Percentiles rank a stretch among this genome's conserved stretches.
Conservation (phyloP, 2,113 vertebrate genomes). For the Phainopepla nitens region DNA sequence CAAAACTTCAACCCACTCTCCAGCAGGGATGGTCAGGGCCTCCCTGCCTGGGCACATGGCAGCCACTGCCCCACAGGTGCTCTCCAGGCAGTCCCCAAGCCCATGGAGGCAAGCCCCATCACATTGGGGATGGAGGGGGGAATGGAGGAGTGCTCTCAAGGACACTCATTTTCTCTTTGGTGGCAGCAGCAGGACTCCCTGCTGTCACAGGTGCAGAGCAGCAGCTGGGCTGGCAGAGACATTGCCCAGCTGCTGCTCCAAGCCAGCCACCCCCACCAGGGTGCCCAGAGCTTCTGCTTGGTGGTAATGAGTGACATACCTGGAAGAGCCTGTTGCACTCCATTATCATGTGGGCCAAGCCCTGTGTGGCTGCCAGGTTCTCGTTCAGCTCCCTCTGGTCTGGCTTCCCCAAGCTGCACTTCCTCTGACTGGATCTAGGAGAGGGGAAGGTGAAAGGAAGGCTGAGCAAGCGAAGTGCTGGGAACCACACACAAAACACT, state of each 20-base stretch:
- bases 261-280: background rate
- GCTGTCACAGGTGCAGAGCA: background rate
- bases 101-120: background rate
- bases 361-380: slow-evolving; percentile 86
- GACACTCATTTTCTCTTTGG: background rate
- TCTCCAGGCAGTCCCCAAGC: background rate
- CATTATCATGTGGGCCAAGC: slow-evolving; percentile 82
- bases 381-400: slow-evolving; percentile 86
- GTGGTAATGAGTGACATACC: slow-evolving; percentile 40
- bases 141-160: background rate
- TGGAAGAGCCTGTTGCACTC: slow-evolving; percentile 82
- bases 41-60: background rate
- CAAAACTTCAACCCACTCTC: background rate
- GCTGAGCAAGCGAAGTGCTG: background rate
- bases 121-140: accelerated
- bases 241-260: background rate
- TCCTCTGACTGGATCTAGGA: slow-evolving; percentile 78
- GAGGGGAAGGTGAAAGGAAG: background rate
- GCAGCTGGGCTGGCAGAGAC: background rate
- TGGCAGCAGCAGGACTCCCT: background rate
- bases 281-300: background rate
- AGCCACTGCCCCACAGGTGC: background rate
- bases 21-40: background rate
- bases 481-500: background rate
- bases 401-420: slow-evolving; percentile 81